Evolutionary conservation across 1,140 invertebrate species (phyloP).

Genomic region (Philotrypesis tridentata): DNA sequence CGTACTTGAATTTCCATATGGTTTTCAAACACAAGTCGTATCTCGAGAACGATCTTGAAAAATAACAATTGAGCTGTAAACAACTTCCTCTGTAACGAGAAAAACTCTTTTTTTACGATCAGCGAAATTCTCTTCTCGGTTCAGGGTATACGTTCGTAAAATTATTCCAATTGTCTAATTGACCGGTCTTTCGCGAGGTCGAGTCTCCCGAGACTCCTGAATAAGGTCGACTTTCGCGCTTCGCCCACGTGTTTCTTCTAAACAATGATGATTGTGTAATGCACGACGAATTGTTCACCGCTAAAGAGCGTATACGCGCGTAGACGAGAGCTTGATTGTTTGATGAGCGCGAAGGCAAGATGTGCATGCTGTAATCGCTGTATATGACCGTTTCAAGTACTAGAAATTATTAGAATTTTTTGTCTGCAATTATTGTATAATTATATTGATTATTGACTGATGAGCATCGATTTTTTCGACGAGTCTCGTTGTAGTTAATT

Average conservation of each 20-base stretch:
- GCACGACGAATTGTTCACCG: not conserved
- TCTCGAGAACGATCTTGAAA: not conserved
- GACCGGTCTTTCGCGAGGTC: not conserved
- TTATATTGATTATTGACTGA: no score
- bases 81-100: no score
- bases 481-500: no score
- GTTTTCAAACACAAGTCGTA: no score
- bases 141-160: not conserved
- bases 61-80: not conserved
- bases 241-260: constrained; percentile 25
- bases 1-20: no score
- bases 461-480: no score
- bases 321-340: constrained; percentile 22
- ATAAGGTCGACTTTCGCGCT: constrained; percentile 28
- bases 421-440: no score
- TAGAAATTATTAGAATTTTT: no score
- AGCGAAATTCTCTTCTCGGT: not conserved
- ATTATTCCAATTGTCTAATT: constrained; percentile 33
- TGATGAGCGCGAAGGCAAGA: constrained; percentile 22
- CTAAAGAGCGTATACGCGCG: not conserved
- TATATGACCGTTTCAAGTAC: not conserved
- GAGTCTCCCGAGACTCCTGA: not conserved
- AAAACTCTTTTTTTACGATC: no score
- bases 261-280: constrained; percentile 28
- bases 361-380: not conserved